Evolutionary conservation across 2,113 vertebrate genomes (phyloP), one percentile per base, ranked within the genome.

Genomic region (Axis porcinus): DNA sequence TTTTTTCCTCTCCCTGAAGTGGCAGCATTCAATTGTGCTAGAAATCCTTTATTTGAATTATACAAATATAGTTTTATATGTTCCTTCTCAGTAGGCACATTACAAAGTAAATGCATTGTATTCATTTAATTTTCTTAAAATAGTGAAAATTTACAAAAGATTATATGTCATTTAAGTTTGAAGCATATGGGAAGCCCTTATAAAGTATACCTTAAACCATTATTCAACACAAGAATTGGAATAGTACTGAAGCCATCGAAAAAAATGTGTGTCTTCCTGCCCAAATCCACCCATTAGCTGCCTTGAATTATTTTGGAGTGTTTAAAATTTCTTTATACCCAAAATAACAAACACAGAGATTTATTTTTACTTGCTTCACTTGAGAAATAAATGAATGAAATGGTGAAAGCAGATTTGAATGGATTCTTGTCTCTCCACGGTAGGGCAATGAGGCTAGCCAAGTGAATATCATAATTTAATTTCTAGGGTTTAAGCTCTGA

Each of bases 291-390:
- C 14, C 23, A 27, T 10, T 45, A n/a, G 70, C 30, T 85, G 25
- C 19, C 25, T n/a, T 74, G 28, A 70, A 57, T 70, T n/a, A 23
- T 89, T 93, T 57, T 45, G 33, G 1, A 67, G 74, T 67, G 33
- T 78, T 97, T 43, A 76, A 55, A 88, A 60, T 43, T n/a, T 92
- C 40, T 96, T 52, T 19, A 47, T 88, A 67, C 82, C 96, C 95
- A 84, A 95, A 91, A 88, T 64, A 90, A 60, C 16, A 85, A 96
- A 21, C 10, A 67, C 23, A 76, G 36, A 13, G 15, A 16, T 89
- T 67, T 93, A 2, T 33, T 89, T 81, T 76, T 36, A 86, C 30
- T 82, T 88, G 2, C 12, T 81, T 17, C 2, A 5, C 23, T 64
- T 94, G 7, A 74, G 78, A 50, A 89, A 40, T 40, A 84, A 94